Evolutionary conservation across 2,888 invertebrate species (phyloP), one percentile per base, ranked within the genome.

Genomic region (Pomacea canaliculata): DNA sequence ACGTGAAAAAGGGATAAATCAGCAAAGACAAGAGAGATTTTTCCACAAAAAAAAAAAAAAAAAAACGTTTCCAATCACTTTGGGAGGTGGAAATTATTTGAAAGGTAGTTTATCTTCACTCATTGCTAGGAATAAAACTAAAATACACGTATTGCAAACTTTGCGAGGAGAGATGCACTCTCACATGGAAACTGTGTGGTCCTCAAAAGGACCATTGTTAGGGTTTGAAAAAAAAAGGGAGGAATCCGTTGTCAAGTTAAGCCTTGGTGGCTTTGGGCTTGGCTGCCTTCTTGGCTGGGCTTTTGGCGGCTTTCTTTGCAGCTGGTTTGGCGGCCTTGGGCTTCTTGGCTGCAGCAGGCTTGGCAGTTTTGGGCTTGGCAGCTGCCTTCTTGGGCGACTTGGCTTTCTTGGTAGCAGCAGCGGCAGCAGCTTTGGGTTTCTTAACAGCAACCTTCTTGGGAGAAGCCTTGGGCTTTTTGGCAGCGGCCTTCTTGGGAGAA

Each of bases 191-290:
- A 63, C n/a, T 71, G 72, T 63, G 70, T 65, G 77, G 79, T 69
- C 77, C 79, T 79, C 23, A 77, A 77, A 76, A 79, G 79, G 79
- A 73, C 79, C 79, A 59, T 59, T 18, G n/a, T 49, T 23, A 23
- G 23, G 23, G 27, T 10, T 23, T 27, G 16, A 13, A 62, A 4
- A 59, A 4, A 59, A 49, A 3, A 62, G 23, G 18, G n/a, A 51
- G 16, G 19, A 37, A 27, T 9, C 27, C 16, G 23, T 67, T 37
- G 66, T 27, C 69, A 69, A 49, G 63, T 51, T 51, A 51, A 8
- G 51, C 51, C 51, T 56, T 56, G 51, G 51, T 16, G 4, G 51
- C 51, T 56, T 56, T 56, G 51, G 51, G 51, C 51, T 56, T 56
- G 10, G 51, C 51, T 56, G 51, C 51, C 60, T 73, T 73, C 60